These are phyloP conservation scores for Periplaneta americana DNA, from an alignment of 1,140 invertebrate genomes.

Conservation along the genomic window DNA sequence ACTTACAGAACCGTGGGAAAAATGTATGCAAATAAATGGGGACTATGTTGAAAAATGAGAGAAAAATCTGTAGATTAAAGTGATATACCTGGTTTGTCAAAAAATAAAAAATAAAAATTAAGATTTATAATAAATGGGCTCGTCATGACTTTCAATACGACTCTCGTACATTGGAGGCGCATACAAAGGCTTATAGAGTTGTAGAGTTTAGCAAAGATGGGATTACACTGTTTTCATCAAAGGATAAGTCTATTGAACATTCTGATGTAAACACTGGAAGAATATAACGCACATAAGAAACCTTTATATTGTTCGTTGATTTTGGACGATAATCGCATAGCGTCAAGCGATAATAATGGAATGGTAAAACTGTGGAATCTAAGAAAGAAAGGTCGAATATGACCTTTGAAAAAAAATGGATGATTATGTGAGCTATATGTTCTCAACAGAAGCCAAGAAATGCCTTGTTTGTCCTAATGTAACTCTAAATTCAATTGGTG, in stretches of 20 bases:
- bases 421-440: slow-evolving; percentile 80
- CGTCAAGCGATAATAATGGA: slow-evolving; percentile 74
- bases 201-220: slow-evolving; percentile 77
- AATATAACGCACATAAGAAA: slow-evolving; percentile 71
- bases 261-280: slow-evolving; percentile 74
- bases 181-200: slow-evolving; percentile 73
- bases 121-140: no score
- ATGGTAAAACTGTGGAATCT: slow-evolving; percentile 76
- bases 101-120: no score
- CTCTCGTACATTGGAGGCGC: slow-evolving; percentile 68
- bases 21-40: no score
- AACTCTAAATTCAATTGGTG: slow-evolving; percentile 70
- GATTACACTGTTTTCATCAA: slow-evolving; percentile 66
- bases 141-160: no score
- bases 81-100: no score
- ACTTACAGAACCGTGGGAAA: no score
- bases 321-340: slow-evolving; percentile 73
- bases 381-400: slow-evolving; percentile 50
- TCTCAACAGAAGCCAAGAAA: slow-evolving; percentile 69
- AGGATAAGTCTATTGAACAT: slow-evolving; percentile 74
- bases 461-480: slow-evolving; percentile 84
- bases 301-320: slow-evolving; percentile 71
- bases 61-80: no score
- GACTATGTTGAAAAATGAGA: no score
- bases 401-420: slow-evolving; percentile 78